These are phyloP conservation scores for Enteromius paludinosus DNA, from an alignment of 2,797 vertebrate genomes.

Conservation along the genomic window DNA sequence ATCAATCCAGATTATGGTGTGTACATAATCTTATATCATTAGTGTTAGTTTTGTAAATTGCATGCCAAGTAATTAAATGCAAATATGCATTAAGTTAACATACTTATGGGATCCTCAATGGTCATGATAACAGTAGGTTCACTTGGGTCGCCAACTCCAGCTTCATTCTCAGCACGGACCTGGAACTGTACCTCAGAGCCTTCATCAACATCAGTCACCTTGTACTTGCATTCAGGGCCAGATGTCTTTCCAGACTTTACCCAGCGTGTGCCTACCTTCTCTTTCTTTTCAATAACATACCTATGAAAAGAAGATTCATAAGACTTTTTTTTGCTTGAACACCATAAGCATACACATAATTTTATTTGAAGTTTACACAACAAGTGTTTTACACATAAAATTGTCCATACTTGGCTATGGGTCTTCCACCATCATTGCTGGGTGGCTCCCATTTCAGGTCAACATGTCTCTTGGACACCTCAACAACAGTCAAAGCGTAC, in stretches of 20 bases:
- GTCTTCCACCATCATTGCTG: conserved; percentile 94
- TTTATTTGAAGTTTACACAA: not conserved
- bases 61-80: no score
- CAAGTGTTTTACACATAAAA: conserved; percentile 1
- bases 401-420: conserved; percentile 87
- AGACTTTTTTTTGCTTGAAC: not conserved
- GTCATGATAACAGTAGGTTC: conserved; percentile 92
- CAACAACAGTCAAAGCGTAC: conserved; percentile 90
- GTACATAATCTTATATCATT: not conserved
- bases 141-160: conserved; percentile 94
- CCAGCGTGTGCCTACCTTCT: conserved; percentile 96
- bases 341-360: not conserved
- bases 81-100: conserved; percentile 60
- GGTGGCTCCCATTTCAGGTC: conserved; percentile 98
- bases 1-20: not conserved
- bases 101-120: conserved; percentile 94
- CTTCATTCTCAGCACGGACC: conserved; percentile 97
- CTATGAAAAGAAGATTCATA: conserved; percentile 68
- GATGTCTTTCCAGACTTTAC: conserved; percentile 96
- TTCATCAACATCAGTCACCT: conserved; percentile 96
- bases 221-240: conserved; percentile 89
- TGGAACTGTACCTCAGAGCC: conserved; percentile 98
- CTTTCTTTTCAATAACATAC: conserved; percentile 99
- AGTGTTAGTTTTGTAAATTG: not conserved
- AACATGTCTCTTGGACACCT: conserved; percentile 93